Percentiles rank a stretch among this genome's conserved stretches.
Conservation (phyloP, 2,797 vertebrate genomes). For the Chaetodon trifasciatus region DNA sequence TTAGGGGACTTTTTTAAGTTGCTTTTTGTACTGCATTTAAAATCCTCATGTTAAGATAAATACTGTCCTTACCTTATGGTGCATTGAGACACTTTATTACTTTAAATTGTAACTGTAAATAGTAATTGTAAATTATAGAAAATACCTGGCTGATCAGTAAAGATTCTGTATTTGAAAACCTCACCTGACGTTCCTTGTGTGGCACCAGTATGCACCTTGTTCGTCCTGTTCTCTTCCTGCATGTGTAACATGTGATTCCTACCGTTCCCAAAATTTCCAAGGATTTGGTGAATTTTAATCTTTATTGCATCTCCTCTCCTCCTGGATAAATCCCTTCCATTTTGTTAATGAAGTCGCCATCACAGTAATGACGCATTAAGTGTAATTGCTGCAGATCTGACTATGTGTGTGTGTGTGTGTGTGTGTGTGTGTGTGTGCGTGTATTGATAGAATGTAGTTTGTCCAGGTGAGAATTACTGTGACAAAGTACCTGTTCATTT, state of each 20-base stretch:
- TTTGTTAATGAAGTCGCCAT: constrained; percentile 73
- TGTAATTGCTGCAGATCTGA: constrained; percentile 33
- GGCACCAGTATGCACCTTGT: background rate
- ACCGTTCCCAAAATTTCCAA: constrained; percentile 44
- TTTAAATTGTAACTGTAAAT: no score
- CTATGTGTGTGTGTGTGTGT: constrained; percentile 22
- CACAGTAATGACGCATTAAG: constrained; percentile 65
- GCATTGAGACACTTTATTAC: background rate
- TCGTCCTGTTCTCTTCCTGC: constrained; percentile 14
- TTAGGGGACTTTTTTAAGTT: background rate
- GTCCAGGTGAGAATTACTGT: constrained; percentile 18
- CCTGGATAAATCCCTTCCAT: constrained; percentile 66
- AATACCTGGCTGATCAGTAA: background rate
- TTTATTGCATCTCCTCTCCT: constrained; percentile 40
- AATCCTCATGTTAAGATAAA: background rate
- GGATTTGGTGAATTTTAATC: constrained; percentile 71
- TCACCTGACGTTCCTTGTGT: background rate
- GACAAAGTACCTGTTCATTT: constrained; percentile 1
- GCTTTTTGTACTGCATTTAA: background rate
- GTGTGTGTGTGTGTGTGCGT: constrained; percentile 13
- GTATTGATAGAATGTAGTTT: background rate
- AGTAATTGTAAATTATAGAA: background rate
- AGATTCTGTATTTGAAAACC: background rate
- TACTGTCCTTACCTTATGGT: background rate
- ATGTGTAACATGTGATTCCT: constrained; percentile 6